phyloP scores from a whole-genome alignment of 2,888 invertebrate genomes.

The Drosophila limbata region DNA sequence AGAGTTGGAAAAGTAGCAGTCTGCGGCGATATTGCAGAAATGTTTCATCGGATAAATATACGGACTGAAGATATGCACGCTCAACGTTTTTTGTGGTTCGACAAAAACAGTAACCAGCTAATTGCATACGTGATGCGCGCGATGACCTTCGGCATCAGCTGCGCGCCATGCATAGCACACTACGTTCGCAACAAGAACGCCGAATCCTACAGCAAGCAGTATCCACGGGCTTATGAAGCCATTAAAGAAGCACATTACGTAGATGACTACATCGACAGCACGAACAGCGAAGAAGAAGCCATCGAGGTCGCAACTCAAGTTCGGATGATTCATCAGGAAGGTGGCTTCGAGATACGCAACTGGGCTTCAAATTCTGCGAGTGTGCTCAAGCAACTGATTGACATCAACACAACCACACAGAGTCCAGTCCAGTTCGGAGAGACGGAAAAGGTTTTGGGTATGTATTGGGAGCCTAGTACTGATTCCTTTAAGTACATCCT shows the following conservation, averaged over 20 bases:
- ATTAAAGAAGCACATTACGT: neutral
- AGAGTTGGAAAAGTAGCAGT: neutral
- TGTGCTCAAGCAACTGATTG: neutral
- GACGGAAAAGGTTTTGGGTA: neutral
- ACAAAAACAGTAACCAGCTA: neutral
- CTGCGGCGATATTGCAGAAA: neutral
- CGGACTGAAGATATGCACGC: neutral
- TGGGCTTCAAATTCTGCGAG: neutral
- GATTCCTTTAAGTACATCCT: neutral
- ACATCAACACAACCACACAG: neutral
- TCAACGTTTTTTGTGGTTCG: neutral
- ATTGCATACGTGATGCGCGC: neutral
- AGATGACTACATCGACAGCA: neutral
- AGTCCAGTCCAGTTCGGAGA: neutral
- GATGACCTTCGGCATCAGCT: neutral
- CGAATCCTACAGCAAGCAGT: neutral
- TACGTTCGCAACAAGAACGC: neutral
- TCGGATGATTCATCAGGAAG: neutral
- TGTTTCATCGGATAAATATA: neutral
- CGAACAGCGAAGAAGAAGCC: neutral
- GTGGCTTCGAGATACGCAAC: neutral
- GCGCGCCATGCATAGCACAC: neutral
- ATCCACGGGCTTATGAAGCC: neutral
- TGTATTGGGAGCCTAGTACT: neutral
- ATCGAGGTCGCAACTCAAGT: neutral